These are phyloP conservation scores for Sinopyrophorus schimmeli DNA, from an alignment of 2,888 invertebrate species.

Conservation along the genomic window DNA sequence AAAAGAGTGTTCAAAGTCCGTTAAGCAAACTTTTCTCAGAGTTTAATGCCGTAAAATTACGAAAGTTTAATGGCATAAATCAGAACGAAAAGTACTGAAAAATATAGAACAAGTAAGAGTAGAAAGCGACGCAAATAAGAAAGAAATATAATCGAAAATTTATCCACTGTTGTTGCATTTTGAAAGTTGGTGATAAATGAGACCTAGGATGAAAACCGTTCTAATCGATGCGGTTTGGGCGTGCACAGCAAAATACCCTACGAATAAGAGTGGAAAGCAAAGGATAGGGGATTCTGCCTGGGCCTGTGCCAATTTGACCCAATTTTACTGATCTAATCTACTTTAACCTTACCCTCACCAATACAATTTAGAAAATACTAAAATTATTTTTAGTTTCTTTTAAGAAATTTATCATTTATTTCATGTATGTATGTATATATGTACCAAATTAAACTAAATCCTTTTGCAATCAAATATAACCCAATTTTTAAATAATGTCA, in stretches of 20 bases:
- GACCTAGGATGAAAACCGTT: slow-evolving; percentile 20
- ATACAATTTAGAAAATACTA: slow-evolving; percentile 13
- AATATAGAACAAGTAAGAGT: slow-evolving; percentile 19
- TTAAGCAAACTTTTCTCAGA: slow-evolving; percentile 1
- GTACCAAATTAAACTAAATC: too few relatives aligned
- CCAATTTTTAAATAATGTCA: too few relatives aligned
- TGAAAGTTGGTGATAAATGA: slow-evolving; percentile 29
- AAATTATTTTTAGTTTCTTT: slow-evolving; percentile 11
- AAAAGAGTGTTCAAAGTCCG: too few relatives aligned
- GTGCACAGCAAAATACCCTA: slow-evolving; percentile 22
- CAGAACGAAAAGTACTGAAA: slow-evolving; percentile 16
- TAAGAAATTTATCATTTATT: not conserved
- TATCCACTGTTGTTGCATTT: slow-evolving; percentile 31
- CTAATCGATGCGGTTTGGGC: slow-evolving; percentile 36
- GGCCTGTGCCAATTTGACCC: slow-evolving; percentile 26
- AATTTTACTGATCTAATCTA: slow-evolving; percentile 21
- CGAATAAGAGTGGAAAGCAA: slow-evolving; percentile 20
- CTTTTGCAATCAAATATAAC: too few relatives aligned
- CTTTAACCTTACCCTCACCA: slow-evolving; percentile 10
- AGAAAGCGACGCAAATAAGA: slow-evolving; percentile 14
- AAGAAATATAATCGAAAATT: slow-evolving; percentile 24
- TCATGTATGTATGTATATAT: too few relatives aligned
- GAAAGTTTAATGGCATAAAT: slow-evolving; percentile 18
- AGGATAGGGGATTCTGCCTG: slow-evolving; percentile 17
- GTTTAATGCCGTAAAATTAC: slow-evolving; percentile 15